These are phyloP conservation scores for Drosophila virilis DNA, from an alignment of 1,140 invertebrate species.

Conservation along the genomic window DNA sequence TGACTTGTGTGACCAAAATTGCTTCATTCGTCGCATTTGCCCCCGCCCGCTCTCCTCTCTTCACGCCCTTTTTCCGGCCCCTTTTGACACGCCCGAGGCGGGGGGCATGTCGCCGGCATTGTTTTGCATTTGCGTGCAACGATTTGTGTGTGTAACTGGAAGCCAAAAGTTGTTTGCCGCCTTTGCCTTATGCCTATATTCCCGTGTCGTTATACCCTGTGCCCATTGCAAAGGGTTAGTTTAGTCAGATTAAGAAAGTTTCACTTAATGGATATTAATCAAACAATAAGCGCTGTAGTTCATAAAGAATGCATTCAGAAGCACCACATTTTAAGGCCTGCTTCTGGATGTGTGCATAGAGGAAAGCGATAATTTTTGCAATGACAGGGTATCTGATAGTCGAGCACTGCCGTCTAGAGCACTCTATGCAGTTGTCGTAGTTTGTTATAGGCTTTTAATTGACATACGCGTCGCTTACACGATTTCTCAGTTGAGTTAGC, in stretches of 20 bases:
- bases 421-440: constrained; percentile 22
- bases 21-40: constrained; percentile 5
- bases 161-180: constrained; percentile 54
- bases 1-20: constrained; percentile 66
- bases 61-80: too few species aligned
- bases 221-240: too few species aligned
- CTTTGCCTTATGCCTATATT: constrained; percentile 42
- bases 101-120: constrained; percentile 21
- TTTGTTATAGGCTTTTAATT: constrained; percentile 81
- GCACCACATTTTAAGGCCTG: too few species aligned
- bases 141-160: constrained; percentile 56
- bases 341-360: too few species aligned
- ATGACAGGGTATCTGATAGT: too few species aligned
- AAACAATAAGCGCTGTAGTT: too few species aligned
- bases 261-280: too few species aligned
- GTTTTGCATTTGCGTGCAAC: constrained; percentile 79
- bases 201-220: too few species aligned
- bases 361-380: too few species aligned
- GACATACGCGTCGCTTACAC: constrained; percentile 77
- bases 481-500: constrained; percentile 60
- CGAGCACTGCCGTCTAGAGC: too few species aligned
- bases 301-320: too few species aligned
- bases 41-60: neutral
- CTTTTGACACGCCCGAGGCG: neutral
- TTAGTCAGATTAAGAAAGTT: too few species aligned